Evolutionary conservation across 2,888 invertebrate genomes (phyloP).

Genomic region (Nipponacmea schrenckii): DNA sequence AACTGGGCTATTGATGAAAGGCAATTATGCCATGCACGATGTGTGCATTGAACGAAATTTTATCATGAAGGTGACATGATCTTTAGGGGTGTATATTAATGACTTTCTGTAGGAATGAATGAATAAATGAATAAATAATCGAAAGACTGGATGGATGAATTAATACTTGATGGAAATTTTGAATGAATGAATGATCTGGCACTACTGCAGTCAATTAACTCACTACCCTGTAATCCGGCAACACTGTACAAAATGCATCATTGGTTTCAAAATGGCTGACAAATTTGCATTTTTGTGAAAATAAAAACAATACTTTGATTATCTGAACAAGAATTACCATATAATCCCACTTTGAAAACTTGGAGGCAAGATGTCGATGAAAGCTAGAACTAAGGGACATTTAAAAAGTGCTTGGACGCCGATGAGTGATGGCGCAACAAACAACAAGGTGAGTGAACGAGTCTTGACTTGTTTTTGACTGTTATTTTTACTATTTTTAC

Average conservation of each 20-base stretch:
- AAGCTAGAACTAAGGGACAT: constrained; percentile 60
- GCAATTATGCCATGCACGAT: too few relatives aligned
- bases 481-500: not conserved
- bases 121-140: too few relatives aligned
- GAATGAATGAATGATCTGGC: too few relatives aligned
- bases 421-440: constrained; percentile 60
- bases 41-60: too few relatives aligned
- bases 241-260: not conserved
- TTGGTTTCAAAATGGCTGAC: constrained; percentile 2
- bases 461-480: not conserved
- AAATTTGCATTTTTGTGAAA: not conserved
- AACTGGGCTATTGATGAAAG: too few relatives aligned
- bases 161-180: too few relatives aligned
- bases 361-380: constrained; percentile 36
- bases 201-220: too few relatives aligned
- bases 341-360: not conserved
- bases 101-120: too few relatives aligned
- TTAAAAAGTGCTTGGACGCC: constrained; percentile 66
- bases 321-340: not conserved
- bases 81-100: too few relatives aligned
- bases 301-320: not conserved
- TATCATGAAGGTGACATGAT: too few relatives aligned
- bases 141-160: too few relatives aligned
- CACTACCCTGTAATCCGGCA: not conserved
- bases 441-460: constrained; percentile 55